A percentile compares a stretch with the other conserved stretches of the same genome.
Evolutionary conservation across 1,140 invertebrate genomes (phyloP).

Genomic region (Caenorhabditis briggsae): DNA sequence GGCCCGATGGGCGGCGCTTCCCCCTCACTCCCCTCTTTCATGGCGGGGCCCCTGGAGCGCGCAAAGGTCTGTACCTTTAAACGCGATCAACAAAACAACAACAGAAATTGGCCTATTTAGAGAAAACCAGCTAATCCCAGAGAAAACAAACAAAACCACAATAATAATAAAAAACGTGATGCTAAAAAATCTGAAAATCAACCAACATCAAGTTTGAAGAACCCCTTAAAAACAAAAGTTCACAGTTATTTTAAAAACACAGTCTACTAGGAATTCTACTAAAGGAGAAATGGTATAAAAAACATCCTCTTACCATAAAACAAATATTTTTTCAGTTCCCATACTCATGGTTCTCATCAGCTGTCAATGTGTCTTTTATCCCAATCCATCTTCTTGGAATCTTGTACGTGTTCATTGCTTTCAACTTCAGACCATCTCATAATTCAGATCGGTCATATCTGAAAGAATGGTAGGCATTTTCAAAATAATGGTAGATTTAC

Average conservation of each 20-base stretch:
- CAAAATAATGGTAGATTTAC: neutral
- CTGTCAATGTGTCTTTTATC: neutral
- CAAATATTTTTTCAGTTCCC: conserved; percentile 9
- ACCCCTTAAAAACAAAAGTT: neutral
- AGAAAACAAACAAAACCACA: too few species aligned
- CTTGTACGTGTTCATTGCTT: neutral
- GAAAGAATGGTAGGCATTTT: neutral
- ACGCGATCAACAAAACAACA: too few species aligned
- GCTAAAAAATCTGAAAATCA: too few species aligned
- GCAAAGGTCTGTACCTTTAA: too few species aligned
- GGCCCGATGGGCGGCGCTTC: too few species aligned
- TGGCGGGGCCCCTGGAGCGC: too few species aligned
- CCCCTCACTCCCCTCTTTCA: too few species aligned
- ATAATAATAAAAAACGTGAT: too few species aligned
- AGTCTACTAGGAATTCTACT: conserved; percentile 24
- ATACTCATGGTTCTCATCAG: conserved; percentile 33
- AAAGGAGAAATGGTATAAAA: conserved; percentile 23
- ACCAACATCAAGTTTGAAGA: too few species aligned
- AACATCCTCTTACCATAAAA: neutral
- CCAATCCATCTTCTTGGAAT: conserved; percentile 13
- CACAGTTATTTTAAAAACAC: neutral
- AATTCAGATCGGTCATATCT: conserved; percentile 4
- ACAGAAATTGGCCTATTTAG: too few species aligned
- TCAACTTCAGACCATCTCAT: conserved; percentile 4
- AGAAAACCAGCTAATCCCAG: too few species aligned